These are phyloP conservation scores for Ginglymostoma cirratum DNA, from an alignment of 2,113 vertebrate species.

Conservation along the genomic window DNA sequence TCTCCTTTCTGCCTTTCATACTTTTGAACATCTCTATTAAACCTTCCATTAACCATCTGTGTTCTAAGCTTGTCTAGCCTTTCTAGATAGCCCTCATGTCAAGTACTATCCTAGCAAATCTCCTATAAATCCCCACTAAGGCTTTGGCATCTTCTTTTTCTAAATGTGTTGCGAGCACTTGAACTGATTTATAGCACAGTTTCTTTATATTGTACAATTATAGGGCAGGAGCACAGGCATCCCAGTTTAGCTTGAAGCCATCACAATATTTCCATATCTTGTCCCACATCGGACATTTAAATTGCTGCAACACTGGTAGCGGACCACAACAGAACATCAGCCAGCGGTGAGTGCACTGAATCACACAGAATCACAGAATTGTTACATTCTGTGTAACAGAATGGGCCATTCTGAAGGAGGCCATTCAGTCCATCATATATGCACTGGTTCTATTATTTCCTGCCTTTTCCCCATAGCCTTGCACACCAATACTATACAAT, in stretches of 20 bases:
- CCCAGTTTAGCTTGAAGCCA: not conserved
- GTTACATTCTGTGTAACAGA: no score
- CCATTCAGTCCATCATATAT: no score
- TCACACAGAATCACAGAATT: no score
- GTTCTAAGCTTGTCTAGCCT: not conserved
- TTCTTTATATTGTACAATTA: not conserved
- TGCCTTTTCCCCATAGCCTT: no score
- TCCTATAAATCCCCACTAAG: no score
- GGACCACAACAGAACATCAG: not conserved
- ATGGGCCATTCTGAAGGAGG: no score
- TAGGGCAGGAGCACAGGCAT: not conserved
- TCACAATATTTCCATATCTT: not conserved
- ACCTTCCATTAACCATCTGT: no score
- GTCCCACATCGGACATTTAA: not conserved
- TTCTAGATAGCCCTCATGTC: not conserved
- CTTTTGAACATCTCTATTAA: not conserved
- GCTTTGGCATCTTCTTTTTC: no score
- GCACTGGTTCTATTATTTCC: no score
- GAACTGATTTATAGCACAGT: not conserved
- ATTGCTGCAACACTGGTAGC: not conserved
- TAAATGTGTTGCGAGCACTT: no score
- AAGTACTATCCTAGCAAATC: no score
- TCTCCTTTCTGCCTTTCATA: not conserved
- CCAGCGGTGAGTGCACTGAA: not conserved
- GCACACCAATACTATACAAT: no score